Evolutionary conservation across 1,140 invertebrate species (phyloP).

Genomic region (Heliconius hermathena): DNA sequence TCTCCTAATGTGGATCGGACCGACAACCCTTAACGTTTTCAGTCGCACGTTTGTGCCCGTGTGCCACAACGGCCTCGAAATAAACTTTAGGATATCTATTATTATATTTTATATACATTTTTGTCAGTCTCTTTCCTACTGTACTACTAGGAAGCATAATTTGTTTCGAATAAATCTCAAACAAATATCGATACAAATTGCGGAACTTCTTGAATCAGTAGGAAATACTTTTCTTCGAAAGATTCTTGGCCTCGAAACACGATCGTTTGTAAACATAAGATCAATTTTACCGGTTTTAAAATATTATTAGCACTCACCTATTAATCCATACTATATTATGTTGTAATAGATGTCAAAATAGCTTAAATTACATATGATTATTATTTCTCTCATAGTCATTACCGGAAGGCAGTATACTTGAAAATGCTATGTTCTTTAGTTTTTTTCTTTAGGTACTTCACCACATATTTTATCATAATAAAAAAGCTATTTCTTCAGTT

Average conservation of each 20-base stretch:
- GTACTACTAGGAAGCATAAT: neutral
- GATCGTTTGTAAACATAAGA: neutral
- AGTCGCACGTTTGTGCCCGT: no score
- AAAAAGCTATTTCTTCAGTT: no score
- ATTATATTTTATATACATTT: no score
- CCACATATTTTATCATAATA: no score
- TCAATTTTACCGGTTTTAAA: no score
- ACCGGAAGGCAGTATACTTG: neutral
- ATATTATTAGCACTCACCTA: no score
- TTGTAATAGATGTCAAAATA: neutral
- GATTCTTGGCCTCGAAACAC: neutral
- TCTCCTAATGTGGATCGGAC: neutral
- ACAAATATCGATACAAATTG: neutral
- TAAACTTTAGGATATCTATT: no score
- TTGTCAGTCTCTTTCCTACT: no score
- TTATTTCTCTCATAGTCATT: neutral
- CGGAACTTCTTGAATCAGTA: neutral
- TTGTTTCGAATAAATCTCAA: neutral
- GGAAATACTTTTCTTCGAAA: slow-evolving; percentile 5
- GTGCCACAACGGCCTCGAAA: no score
- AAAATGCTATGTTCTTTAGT: neutral
- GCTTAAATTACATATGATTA: neutral
- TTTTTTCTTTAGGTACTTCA: no score
- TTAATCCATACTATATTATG: no score
- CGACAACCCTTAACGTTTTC: neutral